Evolutionary conservation across 2,888 invertebrate species (phyloP), one percentile per base, ranked within the genome.

Genomic region (Eilema griseolum): DNA sequence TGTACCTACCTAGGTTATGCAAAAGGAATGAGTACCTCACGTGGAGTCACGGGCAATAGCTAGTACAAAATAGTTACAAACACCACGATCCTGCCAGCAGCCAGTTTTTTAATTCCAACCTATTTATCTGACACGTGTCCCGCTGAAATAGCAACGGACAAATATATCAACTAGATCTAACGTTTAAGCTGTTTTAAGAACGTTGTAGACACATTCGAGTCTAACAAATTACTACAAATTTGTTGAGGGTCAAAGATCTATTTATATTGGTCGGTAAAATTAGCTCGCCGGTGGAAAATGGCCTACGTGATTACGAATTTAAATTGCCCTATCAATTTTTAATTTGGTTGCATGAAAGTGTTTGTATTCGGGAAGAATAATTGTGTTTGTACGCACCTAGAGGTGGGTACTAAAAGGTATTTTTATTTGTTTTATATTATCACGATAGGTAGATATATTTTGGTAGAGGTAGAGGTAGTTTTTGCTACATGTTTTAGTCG

Each of bases 291-390:
- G 67, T 79, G 86, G 88, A 84, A 88, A 88, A 79, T 86, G 84
- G 78, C 83, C 85, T 83, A 85, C 93, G 92, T 93, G 93, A 89
- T 91, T 86, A 85, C 85, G 92, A 92, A 93, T 93, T 92, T 92
- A 93, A 93, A 93, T 91, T 89, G 86, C 83, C 92, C 86, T 88
- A 93, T 93, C 91, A 92, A 90, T 91, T 93, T 93, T 92, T 92
- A 91, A 93, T 92, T 92, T 92, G 81, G 86, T 84, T 86, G 87
- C 87, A 86, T 64, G 76, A 82, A 83, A 80, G 69, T 78, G 82
- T 81, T 81, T 83, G 76, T 65, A 64, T 74, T 78, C 71, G 41
- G 62, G 24, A 66, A 61, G 61, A 59, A 72, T 65, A 16, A 65
- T 71, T 65, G 41, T 69, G 46, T 46, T 28, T 46, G 14, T 46